A percentile compares a stretch with the other conserved stretches of the same genome.
phyloP scores from a whole-genome alignment of 2,888 invertebrate genomes.

The Euphydryas editha region DNA sequence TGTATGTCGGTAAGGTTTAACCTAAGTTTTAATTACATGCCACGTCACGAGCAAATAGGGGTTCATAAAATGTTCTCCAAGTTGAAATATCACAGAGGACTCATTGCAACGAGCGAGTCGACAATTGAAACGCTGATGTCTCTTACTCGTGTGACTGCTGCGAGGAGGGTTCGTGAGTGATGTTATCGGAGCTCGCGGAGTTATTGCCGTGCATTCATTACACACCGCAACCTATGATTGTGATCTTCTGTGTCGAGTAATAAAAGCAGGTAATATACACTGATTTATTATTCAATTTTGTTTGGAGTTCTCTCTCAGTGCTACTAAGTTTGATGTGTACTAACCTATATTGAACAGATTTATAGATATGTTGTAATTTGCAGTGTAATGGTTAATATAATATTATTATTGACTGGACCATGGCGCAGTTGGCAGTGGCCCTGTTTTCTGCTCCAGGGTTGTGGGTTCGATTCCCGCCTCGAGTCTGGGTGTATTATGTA shows the following conservation, averaged over 20 bases:
- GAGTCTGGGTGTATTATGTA: no score
- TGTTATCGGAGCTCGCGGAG: conserved; percentile 4
- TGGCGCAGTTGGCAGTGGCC: no score
- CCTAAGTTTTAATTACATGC: conserved; percentile 52
- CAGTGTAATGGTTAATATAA: no score
- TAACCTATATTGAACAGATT: no score
- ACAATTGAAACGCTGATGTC: conserved; percentile 60
- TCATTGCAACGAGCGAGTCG: conserved; percentile 51
- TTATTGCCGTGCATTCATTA: conserved; percentile 13
- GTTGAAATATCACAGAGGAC: conserved; percentile 49
- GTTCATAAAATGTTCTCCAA: conserved; percentile 43
- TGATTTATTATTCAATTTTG: conserved; percentile 7
- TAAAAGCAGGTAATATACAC: background rate
- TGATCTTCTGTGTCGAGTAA: background rate
- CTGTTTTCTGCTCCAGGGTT: no score
- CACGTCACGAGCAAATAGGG: conserved; percentile 48
- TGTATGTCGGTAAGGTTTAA: conserved; percentile 34
- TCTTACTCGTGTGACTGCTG: conserved; percentile 41
- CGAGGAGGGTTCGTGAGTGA: conserved; percentile 5
- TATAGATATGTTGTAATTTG: no score
- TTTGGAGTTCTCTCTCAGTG: background rate
- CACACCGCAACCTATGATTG: conserved; percentile 4
- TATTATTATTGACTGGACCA: no score
- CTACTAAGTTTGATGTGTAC: background rate
- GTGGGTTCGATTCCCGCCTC: no score